Evolutionary conservation across 2,113 vertebrate species (phyloP).

Genomic region (Sclerurus mexicanus): DNA sequence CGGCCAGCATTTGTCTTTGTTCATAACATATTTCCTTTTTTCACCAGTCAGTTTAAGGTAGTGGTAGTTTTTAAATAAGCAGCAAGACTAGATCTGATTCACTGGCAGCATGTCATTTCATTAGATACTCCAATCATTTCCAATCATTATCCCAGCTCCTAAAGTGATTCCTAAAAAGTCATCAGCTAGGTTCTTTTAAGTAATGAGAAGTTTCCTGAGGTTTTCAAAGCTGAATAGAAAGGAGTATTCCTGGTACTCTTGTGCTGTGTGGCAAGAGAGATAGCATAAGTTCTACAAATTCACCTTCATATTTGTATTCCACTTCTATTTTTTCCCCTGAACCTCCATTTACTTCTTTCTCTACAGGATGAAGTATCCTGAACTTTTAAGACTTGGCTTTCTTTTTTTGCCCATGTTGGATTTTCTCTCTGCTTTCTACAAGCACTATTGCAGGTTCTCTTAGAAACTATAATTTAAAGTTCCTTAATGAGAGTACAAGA

Average conservation of each 20-base stretch:
- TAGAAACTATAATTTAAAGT: neutral
- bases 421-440: neutral
- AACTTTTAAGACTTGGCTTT: neutral
- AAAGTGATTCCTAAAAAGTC: neutral
- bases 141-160: neutral
- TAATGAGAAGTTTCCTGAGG: neutral
- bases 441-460: neutral
- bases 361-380: neutral
- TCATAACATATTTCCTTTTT: neutral
- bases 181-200: neutral
- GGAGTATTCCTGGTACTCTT: neutral
- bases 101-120: neutral
- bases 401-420: neutral
- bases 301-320: neutral
- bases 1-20: neutral
- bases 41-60: neutral
- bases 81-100: neutral
- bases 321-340: neutral
- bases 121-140: neutral
- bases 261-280: neutral
- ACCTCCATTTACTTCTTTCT: neutral
- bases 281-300: neutral
- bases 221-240: neutral
- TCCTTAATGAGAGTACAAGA: neutral
- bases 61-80: neutral